Evolutionary conservation across 2,888 invertebrate species (phyloP), one percentile per base, ranked within the genome.

Genomic region (Papilio protenor): DNA sequence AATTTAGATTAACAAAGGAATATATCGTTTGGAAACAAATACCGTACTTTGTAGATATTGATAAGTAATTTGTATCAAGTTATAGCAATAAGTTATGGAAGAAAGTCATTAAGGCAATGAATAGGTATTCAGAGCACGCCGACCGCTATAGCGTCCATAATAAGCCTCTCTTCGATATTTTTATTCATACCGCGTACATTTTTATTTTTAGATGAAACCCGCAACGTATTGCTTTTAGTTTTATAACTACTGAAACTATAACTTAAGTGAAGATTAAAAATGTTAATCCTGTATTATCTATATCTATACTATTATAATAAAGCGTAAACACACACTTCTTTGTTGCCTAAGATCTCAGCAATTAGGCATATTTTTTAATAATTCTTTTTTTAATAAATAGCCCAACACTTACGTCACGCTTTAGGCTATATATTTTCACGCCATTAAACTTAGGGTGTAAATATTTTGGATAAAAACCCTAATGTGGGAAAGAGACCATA

Each of bases 201-300:
- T 52, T 91, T 91, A 90, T 91, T 91, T 91, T 91, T 88, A 90
- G 86, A 89, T 74, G 86, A 87, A 87, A 87, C 84, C 85, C 80
- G 85, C 85, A 84, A 85, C 87, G 87, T 89, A 88, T 88, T 55
- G 81, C 72, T 73, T 76, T 52, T 66, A 73, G 57, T 73, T 40
- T 49, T 69, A 45, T 66, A 27, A 75, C 27, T 69, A 57, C 69
- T 69, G 40, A 69, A 75, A 61, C 57, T 55, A 69, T 69, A 55
- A 40, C 55, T 69, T 69, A 83, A 86, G 84, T 83, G 86, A 85
- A 84, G 83, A 55, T 57, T 59, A 79, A 61, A 73, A n/a, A 33
- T 33, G 12, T 18, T 33, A 33, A 18, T n/a, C n/a, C 23, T 33
- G 12, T 72, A 5, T n/a, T 23, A 52, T 27, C 23, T 27, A 11